Conservation (phyloP, 2,888 invertebrate genomes). For the Microctonus aethiopoides region DNA sequence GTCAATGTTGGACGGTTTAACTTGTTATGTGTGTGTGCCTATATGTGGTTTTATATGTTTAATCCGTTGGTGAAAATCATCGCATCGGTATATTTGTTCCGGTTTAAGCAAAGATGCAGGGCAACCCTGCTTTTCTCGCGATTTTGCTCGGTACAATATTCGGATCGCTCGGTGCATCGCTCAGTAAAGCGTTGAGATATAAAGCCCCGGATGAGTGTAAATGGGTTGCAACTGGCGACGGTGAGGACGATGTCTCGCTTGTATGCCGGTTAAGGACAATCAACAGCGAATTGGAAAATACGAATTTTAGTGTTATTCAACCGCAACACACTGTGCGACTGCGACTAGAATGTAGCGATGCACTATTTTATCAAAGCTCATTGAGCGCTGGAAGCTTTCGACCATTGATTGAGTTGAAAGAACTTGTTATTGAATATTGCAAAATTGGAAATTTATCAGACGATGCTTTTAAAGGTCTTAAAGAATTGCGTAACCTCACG, state of each 20-base stretch:
- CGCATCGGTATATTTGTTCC: constrained; percentile 23
- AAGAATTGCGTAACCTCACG: constrained; percentile 81
- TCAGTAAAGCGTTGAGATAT: constrained; percentile 75
- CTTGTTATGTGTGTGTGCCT: not conserved
- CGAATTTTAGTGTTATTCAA: constrained; percentile 86
- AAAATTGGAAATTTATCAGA: constrained; percentile 85
- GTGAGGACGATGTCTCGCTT: constrained; percentile 76
- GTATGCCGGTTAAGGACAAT: constrained; percentile 81
- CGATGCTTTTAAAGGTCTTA: constrained; percentile 84
- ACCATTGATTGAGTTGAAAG: constrained; percentile 79
- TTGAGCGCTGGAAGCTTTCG: constrained; percentile 81
- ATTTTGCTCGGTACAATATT: constrained; percentile 73
- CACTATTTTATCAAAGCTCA: constrained; percentile 83
- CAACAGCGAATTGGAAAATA: constrained; percentile 84
- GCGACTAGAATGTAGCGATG: constrained; percentile 83
- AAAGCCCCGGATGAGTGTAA: constrained; percentile 86
- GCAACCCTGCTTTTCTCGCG: constrained; percentile 72
- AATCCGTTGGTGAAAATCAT: constrained; percentile 36
- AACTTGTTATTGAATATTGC: constrained; percentile 84
- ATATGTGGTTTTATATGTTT: constrained; percentile 5
- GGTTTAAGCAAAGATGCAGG: constrained; percentile 60
- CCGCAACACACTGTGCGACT: constrained; percentile 82
- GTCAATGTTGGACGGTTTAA: not conserved
- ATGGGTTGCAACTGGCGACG: constrained; percentile 78
- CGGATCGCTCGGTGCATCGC: constrained; percentile 72